These are phyloP conservation scores for Trematocara macrostoma DNA, from an alignment of 2,113 vertebrate species.

Conservation along the genomic window DNA sequence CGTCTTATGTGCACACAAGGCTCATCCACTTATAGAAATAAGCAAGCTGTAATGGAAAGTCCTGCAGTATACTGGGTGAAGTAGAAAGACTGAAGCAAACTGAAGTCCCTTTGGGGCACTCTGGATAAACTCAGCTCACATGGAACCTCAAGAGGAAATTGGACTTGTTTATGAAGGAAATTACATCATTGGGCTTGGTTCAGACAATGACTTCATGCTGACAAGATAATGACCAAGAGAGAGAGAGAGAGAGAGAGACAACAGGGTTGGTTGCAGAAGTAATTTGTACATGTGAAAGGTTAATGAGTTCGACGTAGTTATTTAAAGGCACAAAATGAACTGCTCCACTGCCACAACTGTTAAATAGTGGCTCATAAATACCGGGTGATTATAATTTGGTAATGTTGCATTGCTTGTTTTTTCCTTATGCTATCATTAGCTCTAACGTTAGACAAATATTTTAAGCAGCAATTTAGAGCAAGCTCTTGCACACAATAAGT, in stretches of 20 bases:
- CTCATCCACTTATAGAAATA: background rate
- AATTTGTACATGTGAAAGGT: conserved; percentile 10
- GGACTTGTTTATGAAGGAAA: conserved; percentile 68
- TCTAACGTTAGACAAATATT: background rate
- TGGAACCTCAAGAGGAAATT: conserved; percentile 47
- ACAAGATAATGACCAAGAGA: conserved; percentile 42
- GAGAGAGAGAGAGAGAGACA: background rate
- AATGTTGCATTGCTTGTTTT: background rate
- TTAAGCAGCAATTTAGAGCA: background rate
- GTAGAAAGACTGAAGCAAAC: background rate
- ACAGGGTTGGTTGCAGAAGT: background rate
- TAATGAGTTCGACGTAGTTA: conserved; percentile 10
- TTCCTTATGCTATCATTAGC: background rate
- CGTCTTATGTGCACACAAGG: background rate
- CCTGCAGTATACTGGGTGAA: background rate
- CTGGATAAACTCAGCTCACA: conserved; percentile 52
- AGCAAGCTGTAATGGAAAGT: background rate
- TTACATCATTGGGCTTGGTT: conserved; percentile 55
- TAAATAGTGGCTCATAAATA: background rate
- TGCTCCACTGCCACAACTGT: background rate
- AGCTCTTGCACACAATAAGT: background rate
- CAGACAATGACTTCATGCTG: conserved; percentile 63
- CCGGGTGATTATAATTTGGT: background rate
- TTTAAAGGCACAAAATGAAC: conserved; percentile 5
- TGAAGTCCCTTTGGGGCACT: conserved; percentile 14